phyloP scores from a whole-genome alignment of 2,888 invertebrate species.

The Lissocephala sabroskyi region DNA sequence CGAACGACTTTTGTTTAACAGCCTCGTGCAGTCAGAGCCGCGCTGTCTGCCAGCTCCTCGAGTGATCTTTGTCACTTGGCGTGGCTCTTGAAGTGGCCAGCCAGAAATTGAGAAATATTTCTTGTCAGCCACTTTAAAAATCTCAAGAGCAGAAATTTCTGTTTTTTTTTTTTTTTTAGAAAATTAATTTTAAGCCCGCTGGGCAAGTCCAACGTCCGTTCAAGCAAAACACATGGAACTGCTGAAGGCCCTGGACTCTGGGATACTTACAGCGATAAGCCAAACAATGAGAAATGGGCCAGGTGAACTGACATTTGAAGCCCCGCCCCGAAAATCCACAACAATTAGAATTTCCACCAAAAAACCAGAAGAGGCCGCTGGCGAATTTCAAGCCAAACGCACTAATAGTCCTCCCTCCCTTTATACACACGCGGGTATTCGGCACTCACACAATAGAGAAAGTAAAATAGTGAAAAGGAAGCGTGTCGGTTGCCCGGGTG shows the following conservation, averaged over 20 bases:
- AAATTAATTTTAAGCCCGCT: no score
- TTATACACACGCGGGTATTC: background rate
- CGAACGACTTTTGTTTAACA: slow-evolving; percentile 14
- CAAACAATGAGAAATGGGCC: background rate
- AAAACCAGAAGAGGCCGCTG: background rate
- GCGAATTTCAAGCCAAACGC: slow-evolving; percentile 22
- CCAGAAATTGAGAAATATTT: background rate
- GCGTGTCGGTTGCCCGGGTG: slow-evolving; percentile 13
- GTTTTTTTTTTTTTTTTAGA: no score
- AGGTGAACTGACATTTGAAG: background rate
- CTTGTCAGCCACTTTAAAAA: background rate
- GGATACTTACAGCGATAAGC: background rate
- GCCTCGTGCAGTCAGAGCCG: slow-evolving; percentile 16
- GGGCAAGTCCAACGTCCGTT: no score
- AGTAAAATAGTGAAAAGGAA: slow-evolving; percentile 47
- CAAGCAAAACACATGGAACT: no score
- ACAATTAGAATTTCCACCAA: background rate
- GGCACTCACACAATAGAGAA: slow-evolving; percentile 28
- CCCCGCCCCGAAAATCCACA: slow-evolving; percentile 24
- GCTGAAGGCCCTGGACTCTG: no score
- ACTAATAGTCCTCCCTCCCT: slow-evolving; percentile 6
- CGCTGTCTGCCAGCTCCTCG: no score
- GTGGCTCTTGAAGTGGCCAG: background rate
- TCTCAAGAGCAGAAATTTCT: no score
- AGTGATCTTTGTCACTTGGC: slow-evolving; percentile 43